phyloP scores from a whole-genome alignment of 2,113 vertebrate genomes.

The Callithrix jacchus region DNA sequence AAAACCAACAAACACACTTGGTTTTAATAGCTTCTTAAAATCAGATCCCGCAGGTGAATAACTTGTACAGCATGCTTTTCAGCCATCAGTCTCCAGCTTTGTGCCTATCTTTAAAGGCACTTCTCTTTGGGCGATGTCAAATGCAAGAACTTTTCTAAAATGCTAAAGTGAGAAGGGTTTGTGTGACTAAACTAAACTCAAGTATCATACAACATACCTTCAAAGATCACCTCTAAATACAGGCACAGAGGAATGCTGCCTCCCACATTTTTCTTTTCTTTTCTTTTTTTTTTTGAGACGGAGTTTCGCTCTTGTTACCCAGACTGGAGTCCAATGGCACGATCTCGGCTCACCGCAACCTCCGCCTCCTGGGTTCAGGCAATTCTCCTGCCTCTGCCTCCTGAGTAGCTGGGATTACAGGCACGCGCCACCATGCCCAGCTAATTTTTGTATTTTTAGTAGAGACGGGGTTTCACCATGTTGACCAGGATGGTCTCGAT shows the following conservation, averaged over 20 bases:
- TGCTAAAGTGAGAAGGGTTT: not conserved
- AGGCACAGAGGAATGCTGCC: not conserved
- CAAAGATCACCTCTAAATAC: not conserved
- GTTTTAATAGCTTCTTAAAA: not conserved
- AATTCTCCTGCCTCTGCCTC: too few species aligned
- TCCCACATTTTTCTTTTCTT: not conserved
- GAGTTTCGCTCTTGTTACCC: too few species aligned
- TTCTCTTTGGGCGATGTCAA: not conserved
- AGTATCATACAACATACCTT: not conserved
- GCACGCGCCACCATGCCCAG: too few species aligned
- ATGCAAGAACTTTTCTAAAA: not conserved
- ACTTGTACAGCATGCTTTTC: not conserved
- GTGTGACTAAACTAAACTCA: not conserved
- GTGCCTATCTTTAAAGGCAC: not conserved
- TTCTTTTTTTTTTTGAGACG: not conserved
- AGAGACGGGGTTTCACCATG: too few species aligned
- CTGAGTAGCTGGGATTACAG: too few species aligned
- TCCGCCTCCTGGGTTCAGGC: too few species aligned
- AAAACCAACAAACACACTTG: not conserved
- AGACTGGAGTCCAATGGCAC: too few species aligned
- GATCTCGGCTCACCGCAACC: too few species aligned
- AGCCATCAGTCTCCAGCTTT: not conserved
- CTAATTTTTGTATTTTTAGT: too few species aligned
- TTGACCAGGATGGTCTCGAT: too few species aligned
- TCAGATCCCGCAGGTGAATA: not conserved